phyloP scores from a whole-genome alignment of 2,888 invertebrate species.

The Pyrrhia umbra region DNA sequence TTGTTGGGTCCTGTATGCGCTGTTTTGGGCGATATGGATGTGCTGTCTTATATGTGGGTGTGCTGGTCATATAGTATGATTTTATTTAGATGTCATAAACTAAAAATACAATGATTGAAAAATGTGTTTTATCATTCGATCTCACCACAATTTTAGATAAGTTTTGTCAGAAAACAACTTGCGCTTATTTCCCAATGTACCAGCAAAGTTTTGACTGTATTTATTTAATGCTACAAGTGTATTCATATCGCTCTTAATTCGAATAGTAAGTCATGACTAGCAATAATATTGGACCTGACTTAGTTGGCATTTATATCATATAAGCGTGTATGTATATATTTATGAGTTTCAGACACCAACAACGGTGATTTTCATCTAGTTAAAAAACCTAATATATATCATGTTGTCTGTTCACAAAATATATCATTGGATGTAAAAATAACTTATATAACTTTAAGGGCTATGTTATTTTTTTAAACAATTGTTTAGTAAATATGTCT shows the following conservation, averaged over 20 bases:
- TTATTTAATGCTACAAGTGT: slow-evolving; percentile 4
- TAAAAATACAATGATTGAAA: background rate
- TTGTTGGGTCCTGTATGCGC: slow-evolving; percentile 48
- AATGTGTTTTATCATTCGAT: background rate
- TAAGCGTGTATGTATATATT: slow-evolving; percentile 65
- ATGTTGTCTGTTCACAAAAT: slow-evolving; percentile 63
- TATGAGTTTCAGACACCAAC: slow-evolving; percentile 45
- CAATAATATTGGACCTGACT: slow-evolving; percentile 57
- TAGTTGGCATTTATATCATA: slow-evolving; percentile 76
- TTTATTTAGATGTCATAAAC: too few species aligned
- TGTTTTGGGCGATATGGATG: slow-evolving; percentile 32
- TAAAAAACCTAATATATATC: slow-evolving; percentile 52
- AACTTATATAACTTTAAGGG: slow-evolving; percentile 36
- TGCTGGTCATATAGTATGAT: background rate
- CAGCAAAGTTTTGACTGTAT: background rate
- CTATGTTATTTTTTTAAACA: slow-evolving; percentile 49
- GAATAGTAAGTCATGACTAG: slow-evolving; percentile 41
- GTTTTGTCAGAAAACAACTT: background rate
- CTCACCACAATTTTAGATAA: slow-evolving; percentile 1
- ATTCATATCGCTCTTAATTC: slow-evolving; percentile 38
- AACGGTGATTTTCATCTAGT: slow-evolving; percentile 59
- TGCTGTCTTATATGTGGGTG: background rate
- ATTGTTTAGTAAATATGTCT: slow-evolving; percentile 55
- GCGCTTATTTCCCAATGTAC: background rate
- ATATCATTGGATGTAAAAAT: slow-evolving; percentile 52